Evolutionary conservation across 2,888 invertebrate genomes (phyloP).

Genomic region (Drosophila acutilabella): DNA sequence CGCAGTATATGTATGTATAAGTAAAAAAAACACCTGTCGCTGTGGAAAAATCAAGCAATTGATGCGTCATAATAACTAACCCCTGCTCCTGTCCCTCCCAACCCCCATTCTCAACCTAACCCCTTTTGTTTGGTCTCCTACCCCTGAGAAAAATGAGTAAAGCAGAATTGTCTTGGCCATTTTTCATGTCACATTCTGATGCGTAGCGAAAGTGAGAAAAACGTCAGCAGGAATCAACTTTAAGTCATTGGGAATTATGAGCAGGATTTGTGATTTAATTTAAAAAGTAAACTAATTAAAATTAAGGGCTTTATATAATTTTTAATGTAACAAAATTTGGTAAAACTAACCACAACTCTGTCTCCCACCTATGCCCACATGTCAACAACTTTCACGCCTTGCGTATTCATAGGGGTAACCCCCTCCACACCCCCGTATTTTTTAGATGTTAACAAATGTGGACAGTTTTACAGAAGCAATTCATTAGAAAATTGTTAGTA

Average conservation of each 20-base stretch:
- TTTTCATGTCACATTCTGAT: constrained; percentile 59
- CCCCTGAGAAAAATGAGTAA: constrained; percentile 56
- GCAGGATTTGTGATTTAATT: not conserved
- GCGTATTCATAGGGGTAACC: constrained; percentile 57
- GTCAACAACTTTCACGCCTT: constrained; percentile 66
- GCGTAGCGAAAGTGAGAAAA: constrained; percentile 48
- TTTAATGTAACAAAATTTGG: not conserved
- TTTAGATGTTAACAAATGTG: constrained; percentile 19
- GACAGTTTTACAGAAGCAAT: constrained; percentile 62
- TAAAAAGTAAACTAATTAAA: not conserved
- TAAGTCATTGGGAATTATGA: constrained; percentile 43
- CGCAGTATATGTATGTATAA: constrained; percentile 36
- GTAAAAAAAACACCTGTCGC: constrained; percentile 65
- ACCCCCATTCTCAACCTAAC: constrained; percentile 17
- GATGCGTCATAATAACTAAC: constrained; percentile 69
- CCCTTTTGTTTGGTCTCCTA: constrained; percentile 49
- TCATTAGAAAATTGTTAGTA: constrained; percentile 53
- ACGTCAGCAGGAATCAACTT: constrained; percentile 1
- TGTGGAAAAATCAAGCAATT: constrained; percentile 61
- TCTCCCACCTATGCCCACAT: constrained; percentile 56
- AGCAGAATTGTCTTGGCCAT: constrained; percentile 37
- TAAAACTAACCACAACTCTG: not conserved
- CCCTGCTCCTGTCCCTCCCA: constrained; percentile 2
- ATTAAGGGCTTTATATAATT: no score
- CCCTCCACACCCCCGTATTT: constrained; percentile 11